phyloP scores from a whole-genome alignment of 2,797 vertebrate species.

The Pampus argenteus region DNA sequence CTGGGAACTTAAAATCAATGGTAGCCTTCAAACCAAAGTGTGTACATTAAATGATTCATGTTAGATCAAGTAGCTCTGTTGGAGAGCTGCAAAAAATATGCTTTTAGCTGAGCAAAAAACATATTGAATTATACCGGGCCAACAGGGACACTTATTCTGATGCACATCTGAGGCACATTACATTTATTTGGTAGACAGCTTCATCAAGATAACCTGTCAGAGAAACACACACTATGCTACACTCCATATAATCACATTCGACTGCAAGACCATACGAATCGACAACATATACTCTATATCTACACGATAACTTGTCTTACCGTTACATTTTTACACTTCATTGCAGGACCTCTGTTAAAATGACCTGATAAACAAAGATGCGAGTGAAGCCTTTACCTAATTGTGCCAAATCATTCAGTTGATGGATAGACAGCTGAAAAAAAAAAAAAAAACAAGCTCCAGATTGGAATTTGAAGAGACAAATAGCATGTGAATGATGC shows the following conservation, averaged over 20 bases:
- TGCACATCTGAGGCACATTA: conserved; percentile 52
- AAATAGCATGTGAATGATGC: conserved; percentile 84
- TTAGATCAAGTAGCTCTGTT: conserved; percentile 74
- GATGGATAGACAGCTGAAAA: conserved; percentile 52
- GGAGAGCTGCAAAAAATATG: conserved; percentile 64
- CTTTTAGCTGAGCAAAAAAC: conserved; percentile 73
- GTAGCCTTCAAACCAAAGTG: conserved; percentile 80
- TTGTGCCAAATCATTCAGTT: conserved; percentile 74
- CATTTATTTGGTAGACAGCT: conserved; percentile 67
- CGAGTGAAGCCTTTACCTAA: conserved; percentile 72
- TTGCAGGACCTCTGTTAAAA: conserved; percentile 57
- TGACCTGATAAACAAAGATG: conserved; percentile 73
- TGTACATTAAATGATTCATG: conserved; percentile 82
- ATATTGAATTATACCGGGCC: conserved; percentile 63
- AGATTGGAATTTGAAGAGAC: conserved; percentile 85
- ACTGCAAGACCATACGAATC: conserved; percentile 39
- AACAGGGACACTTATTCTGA: conserved; percentile 53
- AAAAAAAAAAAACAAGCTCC: conserved; percentile 59
- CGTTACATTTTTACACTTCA: conserved; percentile 37
- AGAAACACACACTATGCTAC: conserved; percentile 33
- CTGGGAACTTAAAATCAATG: conserved; percentile 81
- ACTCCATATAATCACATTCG: conserved; percentile 28
- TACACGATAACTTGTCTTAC: conserved; percentile 6
- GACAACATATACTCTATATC: conserved; percentile 13
- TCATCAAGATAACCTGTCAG: conserved; percentile 54